Base-by-base conservation (phyloP, 1,140 invertebrate species). In the Neocloeon triangulifer region DNA sequence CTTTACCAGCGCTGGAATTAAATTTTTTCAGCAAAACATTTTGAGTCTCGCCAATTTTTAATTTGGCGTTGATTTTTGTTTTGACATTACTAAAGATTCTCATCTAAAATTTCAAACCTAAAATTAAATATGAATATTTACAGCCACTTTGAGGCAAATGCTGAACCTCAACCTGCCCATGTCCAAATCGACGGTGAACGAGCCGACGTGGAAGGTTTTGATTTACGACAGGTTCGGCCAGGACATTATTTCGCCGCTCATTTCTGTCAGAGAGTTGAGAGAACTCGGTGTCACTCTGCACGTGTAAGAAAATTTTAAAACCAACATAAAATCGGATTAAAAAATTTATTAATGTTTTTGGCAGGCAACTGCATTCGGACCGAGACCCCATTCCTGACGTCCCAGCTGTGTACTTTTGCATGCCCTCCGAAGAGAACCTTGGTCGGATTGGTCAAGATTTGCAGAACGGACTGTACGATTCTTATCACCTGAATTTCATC, bases 401-500 rank as follows among this genome's bases (percentile, higher is more conserved):
- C 10, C 91, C 94, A 39, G 91, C 88, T 7, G 74, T 99, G 28
- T 99, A 99, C 56, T 98, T 99, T 53, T 92, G 95, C 54, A 66
- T 81, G 41, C 91, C 95, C n/a, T 81, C 77, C 19, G 84, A 95
- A 48, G 89, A 98, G 52, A 99, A 99, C 59, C 64, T 99, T 17
- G 74, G 74, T 25, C 63, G 89, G 42, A 96, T 99, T 39, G 76
- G 75, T 33, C 80, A 92, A 58, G 86, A 92, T 53, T 68, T 96
- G 35, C 72, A 82, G 39, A 84, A 79, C 55, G 74, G 78, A 18
- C 55, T 94, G 13, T 99, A 99, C 53, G 91, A 97, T 45, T 65
- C 73, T 21, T 98, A 94, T 56, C 88, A 94, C 52, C 57, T 99
- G 5, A 99, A 99, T 58, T 98, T 99, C 46, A 89, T 97, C 41